Base-by-base conservation (phyloP, 2,113 vertebrate species). In the Elephas maximus region DNA sequence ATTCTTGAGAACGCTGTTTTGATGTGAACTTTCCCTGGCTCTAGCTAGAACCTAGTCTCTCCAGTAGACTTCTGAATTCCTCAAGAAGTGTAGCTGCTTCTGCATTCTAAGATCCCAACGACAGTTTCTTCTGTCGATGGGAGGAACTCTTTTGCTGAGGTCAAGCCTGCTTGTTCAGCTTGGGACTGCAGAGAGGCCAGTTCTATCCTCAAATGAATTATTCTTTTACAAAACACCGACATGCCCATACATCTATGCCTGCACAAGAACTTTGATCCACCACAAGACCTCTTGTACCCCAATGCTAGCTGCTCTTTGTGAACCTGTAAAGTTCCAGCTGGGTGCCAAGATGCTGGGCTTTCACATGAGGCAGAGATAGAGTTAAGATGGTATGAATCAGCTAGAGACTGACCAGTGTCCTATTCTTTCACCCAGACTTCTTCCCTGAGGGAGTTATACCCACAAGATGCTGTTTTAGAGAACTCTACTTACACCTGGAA, bases 361-460 rank as follows among this genome's bases (percentile, higher is more conserved):
- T 14, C 44, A 20, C 24, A 33, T 63, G 45, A 76, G 21, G 17
- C 8, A 2, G 6, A 76, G 20, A 24, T 15, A 8, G 18, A 28
- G 62, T 41, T 44, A 15, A 3, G 33, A 33, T 4, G 37, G 23
- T 8, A 18, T 44, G 65, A 17, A 5, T 10, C 57, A 26, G 73
- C 10, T 51, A 11, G 30, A 33, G 5, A 15, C 20, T 5, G 8
- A 20, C 24, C 78, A 65, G 23, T 8, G 2, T 41, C 14, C 23
- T 41, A 8, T 6, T 12, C 26, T 8, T 48, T 30, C 24, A 71
- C 26, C 30, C 57, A 20, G 62, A 23, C 8, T n/a, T 63, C 57
- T 65, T 10, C 53, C 15, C 12, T 0, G 14, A 73, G 10, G 44
- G 51, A 79, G 12, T 0, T 5, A 9, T 1, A 5, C 20, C 57